Evolutionary conservation across 2,888 invertebrate species (phyloP).

Genomic region (Cerceris rybyensis): DNA sequence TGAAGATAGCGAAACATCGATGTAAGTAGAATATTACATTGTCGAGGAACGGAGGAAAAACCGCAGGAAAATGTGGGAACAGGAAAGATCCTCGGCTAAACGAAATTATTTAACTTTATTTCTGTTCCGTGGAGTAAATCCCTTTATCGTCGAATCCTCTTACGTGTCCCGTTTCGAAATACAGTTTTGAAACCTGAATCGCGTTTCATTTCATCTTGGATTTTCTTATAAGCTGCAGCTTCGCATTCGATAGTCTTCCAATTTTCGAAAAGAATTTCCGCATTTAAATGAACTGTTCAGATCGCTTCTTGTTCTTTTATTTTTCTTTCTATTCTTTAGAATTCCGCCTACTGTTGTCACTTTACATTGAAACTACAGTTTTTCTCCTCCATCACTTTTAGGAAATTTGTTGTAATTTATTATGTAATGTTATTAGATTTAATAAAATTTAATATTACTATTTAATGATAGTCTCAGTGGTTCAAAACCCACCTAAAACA

Average conservation of each 20-base stretch:
- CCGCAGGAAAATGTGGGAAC: neutral
- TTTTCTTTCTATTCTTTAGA: too few species aligned
- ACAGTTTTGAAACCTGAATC: constrained; percentile 30
- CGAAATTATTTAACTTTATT: constrained; percentile 35
- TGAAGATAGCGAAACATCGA: neutral
- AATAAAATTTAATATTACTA: too few species aligned
- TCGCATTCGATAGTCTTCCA: constrained; percentile 13
- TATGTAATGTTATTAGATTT: too few species aligned
- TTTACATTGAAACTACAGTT: too few species aligned
- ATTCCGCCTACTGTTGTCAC: too few species aligned
- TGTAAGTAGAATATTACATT: neutral
- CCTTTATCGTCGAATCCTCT: constrained; percentile 52
- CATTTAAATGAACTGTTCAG: neutral
- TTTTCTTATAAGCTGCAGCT: neutral
- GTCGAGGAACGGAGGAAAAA: neutral
- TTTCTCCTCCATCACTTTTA: too few species aligned
- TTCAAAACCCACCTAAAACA: too few species aligned
- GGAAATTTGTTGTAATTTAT: too few species aligned
- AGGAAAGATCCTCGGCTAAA: constrained; percentile 4
- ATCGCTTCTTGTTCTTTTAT: too few species aligned
- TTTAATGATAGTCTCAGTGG: too few species aligned
- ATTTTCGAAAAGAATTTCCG: neutral
- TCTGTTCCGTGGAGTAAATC: constrained; percentile 24
- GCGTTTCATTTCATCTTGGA: constrained; percentile 30
- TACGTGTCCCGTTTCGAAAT: constrained; percentile 39